Evolutionary conservation across 2,888 invertebrate genomes (phyloP).

Genomic region (Orthonychiurus folsomi): DNA sequence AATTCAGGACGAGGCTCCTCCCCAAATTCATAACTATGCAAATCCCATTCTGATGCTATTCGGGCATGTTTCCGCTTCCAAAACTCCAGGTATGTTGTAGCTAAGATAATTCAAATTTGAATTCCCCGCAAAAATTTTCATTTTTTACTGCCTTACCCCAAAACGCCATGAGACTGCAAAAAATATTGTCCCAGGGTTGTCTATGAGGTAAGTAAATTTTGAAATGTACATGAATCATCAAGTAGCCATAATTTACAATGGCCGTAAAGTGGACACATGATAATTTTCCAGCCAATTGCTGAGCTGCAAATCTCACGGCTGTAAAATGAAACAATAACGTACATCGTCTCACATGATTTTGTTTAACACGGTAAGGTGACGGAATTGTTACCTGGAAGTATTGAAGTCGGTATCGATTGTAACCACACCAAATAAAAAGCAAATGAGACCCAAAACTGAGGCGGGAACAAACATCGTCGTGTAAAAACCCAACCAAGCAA

Average conservation of each 20-base stretch:
- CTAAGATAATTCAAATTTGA: neutral
- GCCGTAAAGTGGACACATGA: slow-evolving; percentile 7
- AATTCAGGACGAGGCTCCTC: neutral
- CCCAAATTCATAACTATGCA: neutral
- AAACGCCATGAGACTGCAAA: slow-evolving; percentile 6
- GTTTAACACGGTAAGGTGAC: no score
- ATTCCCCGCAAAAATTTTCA: no score
- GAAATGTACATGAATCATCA: slow-evolving; percentile 5
- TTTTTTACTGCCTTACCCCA: slow-evolving; percentile 1
- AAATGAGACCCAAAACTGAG: neutral
- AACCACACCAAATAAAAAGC: neutral
- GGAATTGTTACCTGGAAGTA: neutral
- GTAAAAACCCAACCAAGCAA: slow-evolving; percentile 5
- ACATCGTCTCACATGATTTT: neutral
- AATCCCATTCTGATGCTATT: slow-evolving; percentile 1
- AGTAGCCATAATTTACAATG: slow-evolving; percentile 2
- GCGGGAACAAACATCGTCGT: neutral
- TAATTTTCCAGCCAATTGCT: neutral
- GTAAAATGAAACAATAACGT: neutral
- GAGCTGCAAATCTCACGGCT: slow-evolving; percentile 1
- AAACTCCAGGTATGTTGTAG: neutral
- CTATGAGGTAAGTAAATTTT: neutral
- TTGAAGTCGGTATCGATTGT: neutral
- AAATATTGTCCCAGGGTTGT: slow-evolving; percentile 3
- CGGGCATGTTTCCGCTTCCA: slow-evolving; percentile 1